phyloP scores from a whole-genome alignment of 1,140 invertebrate species.

The Anoplophora glabripennis region DNA sequence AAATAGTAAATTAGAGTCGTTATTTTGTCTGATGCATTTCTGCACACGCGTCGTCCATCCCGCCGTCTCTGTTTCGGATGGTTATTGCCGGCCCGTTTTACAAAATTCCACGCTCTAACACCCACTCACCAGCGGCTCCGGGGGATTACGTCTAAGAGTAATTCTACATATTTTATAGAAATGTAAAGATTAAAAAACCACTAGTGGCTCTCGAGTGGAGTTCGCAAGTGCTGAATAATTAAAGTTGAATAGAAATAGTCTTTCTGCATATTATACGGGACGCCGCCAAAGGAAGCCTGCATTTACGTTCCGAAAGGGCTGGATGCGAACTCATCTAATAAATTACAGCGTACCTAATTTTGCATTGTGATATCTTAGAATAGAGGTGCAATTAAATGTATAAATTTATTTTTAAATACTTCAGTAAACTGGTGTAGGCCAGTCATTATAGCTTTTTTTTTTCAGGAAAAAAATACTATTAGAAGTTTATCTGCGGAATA shows the following conservation, averaged over 20 bases:
- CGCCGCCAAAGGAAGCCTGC: not conserved
- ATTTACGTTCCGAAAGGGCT: no score
- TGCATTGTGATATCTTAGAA: no score
- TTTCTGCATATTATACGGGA: not conserved
- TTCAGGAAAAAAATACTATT: no score
- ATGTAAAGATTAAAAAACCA: constrained; percentile 16
- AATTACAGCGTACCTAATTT: no score
- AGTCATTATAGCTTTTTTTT: no score
- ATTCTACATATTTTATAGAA: constrained; percentile 6
- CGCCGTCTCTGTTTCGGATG: constrained; percentile 4
- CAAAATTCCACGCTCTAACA: constrained; percentile 9
- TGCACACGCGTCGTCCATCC: not conserved
- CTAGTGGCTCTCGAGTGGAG: not conserved
- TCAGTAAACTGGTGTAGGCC: no score
- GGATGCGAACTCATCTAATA: no score
- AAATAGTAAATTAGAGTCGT: constrained; percentile 30
- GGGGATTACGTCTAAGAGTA: constrained; percentile 16
- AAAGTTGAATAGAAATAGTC: constrained; percentile 8
- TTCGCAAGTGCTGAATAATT: constrained; percentile 6
- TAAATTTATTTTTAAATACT: no score
- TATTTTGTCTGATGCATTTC: constrained; percentile 22
- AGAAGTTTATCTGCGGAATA: no score
- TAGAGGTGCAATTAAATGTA: no score
- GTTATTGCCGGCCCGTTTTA: not conserved
- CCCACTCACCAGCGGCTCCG: not conserved